Conservation (phyloP, 1,140 invertebrate genomes). For the Wiebesia pumilae region DNA sequence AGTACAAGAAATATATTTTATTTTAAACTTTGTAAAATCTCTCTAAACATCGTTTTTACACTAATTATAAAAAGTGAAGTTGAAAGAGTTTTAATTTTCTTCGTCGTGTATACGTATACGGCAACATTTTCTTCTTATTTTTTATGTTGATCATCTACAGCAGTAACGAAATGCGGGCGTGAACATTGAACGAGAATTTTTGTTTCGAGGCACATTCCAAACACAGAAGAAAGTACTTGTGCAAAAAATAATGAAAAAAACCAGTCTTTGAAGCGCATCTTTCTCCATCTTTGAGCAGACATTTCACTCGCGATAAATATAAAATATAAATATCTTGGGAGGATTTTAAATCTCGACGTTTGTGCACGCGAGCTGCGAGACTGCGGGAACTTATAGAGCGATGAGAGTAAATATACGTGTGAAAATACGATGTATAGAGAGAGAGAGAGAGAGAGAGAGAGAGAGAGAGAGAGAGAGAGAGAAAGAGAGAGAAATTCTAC, state of each 20-base stretch:
- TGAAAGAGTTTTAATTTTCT: background rate
- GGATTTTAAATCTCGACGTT: slow-evolving; percentile 60
- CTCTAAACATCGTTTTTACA: too few species aligned
- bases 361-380: slow-evolving; percentile 39
- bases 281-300: slow-evolving; percentile 25
- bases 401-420: slow-evolving; percentile 39
- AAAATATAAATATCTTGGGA: slow-evolving; percentile 65
- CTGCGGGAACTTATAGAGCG: slow-evolving; percentile 5
- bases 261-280: slow-evolving; percentile 40
- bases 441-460: background rate
- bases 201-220: slow-evolving; percentile 46
- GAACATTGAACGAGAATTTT: slow-evolving; percentile 36
- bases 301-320: slow-evolving; percentile 65
- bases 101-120: background rate
- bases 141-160: background rate
- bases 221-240: slow-evolving; percentile 20
- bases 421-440: background rate
- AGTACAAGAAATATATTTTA: too few species aligned
- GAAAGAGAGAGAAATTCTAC: background rate
- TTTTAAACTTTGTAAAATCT: too few species aligned
- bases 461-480: slow-evolving; percentile 3
- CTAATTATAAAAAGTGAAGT: too few species aligned
- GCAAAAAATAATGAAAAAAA: slow-evolving; percentile 13
- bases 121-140: background rate
- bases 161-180: slow-evolving; percentile 5